Evolutionary conservation across 2,113 vertebrate genomes (phyloP), one percentile per base, ranked within the genome.

Genomic region (Pseudois nayaur): DNA sequence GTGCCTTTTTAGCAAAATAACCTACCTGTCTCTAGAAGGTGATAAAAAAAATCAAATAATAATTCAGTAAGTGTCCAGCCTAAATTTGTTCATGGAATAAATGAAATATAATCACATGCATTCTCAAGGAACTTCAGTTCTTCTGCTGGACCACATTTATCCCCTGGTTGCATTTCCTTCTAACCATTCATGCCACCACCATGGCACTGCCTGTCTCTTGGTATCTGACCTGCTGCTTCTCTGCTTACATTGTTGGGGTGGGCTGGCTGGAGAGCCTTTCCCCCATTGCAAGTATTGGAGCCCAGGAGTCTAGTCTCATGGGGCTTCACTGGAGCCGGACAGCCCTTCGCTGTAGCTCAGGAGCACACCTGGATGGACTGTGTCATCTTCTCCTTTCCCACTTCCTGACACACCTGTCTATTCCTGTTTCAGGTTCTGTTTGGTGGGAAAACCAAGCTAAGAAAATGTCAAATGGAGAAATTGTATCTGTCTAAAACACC

Each of bases 291-390:
- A 6, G 0, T 0, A 2, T 1, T 0, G 13, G 1, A 25, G 33
- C 11, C 0, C 45, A 31, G 12, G 4, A 10, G 6, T 3, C 21
- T 3, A 3, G 7, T 21, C 12, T 16, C 5, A 0, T 1, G 1
- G 14, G 23, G 7, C 25, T 16, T 14, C 2, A 9, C 11, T 7
- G 1, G 3, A 15, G 3, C 16, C 15, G 8, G 2, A 0, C 11
- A 12, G 6, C 13, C 10, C 11, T 33, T 5, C 5, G 3, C 27
- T 1, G 0, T 14, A 3, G 33, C 12, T 79, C 45, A 10, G 27
- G 1, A 11, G 8, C 52, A 1, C 17, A 2, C 19, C 11, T 21
- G 50, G 11, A 1, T 12, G 17, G 9, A 1, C 36, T 48, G 8
- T 19, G 21, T 29, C 16, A 7, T 31, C 48, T n/a, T n/a, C 15